phyloP scores from a whole-genome alignment of 1,140 invertebrate species.

The Latrodectus geometricus region DNA sequence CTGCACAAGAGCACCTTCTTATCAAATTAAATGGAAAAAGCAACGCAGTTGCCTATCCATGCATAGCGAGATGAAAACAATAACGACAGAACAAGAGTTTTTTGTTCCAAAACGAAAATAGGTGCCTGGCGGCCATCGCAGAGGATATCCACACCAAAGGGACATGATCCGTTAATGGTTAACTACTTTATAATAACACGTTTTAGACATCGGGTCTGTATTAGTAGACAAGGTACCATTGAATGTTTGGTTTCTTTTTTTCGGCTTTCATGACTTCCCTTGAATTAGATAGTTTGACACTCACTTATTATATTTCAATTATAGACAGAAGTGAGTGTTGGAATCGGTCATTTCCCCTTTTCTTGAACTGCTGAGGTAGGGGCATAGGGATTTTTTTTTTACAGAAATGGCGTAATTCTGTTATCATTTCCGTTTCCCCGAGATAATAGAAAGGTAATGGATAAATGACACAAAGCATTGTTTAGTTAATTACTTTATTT shows the following conservation, averaged over 20 bases:
- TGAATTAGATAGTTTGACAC: conserved; percentile 19
- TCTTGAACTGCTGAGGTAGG: background rate
- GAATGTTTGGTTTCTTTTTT: conserved; percentile 24
- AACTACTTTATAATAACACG: conserved; percentile 45
- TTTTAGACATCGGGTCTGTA: conserved; percentile 11
- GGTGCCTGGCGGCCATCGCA: background rate
- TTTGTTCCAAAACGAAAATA: conserved; percentile 19
- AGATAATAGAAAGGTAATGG: conserved; percentile 1
- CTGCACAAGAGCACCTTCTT: background rate
- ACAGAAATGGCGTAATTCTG: background rate
- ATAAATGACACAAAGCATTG: background rate
- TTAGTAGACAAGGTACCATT: conserved; percentile 25
- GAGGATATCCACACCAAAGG: background rate
- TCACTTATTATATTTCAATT: conserved; percentile 52
- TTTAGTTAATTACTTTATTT: background rate
- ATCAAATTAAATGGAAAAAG: conserved; percentile 34
- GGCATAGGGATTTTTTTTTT: background rate
- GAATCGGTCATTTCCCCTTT: background rate
- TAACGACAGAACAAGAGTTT: conserved; percentile 1
- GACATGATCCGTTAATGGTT: conserved; percentile 30
- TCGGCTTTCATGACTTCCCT: conserved; percentile 13
- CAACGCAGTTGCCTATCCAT: conserved; percentile 18
- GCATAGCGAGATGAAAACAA: conserved; percentile 37
- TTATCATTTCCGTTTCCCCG: background rate
- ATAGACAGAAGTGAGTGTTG: conserved; percentile 5